Evolutionary conservation across 2,113 vertebrate genomes (phyloP), one percentile per base, ranked within the genome.

Genomic region (Colistium nudipinnis): DNA sequence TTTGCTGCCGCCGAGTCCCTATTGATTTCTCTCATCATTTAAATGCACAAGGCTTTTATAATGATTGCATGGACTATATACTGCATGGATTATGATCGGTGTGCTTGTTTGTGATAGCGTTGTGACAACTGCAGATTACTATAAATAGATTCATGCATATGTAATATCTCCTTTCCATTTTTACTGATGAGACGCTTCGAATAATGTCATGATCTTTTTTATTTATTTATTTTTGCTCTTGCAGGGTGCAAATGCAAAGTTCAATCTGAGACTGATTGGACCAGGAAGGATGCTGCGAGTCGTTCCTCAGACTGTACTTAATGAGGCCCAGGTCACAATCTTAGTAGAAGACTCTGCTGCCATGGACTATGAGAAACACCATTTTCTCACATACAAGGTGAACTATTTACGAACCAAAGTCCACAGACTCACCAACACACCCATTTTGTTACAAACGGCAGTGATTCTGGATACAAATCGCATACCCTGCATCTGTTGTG

Each of bases 181-280:
- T 31, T 31, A 25, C 30, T 45, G 31, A 61, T 65, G 64, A 62
- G 14, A 62, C 3, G 20, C 44, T 52, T 48, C 11, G 33, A 69
- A 44, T 60, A 16, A 54, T 17, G 16, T 55, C 27, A 56, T 63
- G 48, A 39, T 38, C 8, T 62, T 3, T 41, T 16, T 70, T 72
- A 24, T n/a, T n/a, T n/a, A n/a, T n/a, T n/a, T n/a, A n/a, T n/a
- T n/a, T n/a, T n/a, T 78, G 19, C 31, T 55, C 12, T 17, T 64
- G 43, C 82, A 99, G 98, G 98, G 96, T 45, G 93, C 96, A 31
- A 98, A 99, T 88, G 97, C 98, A 74, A 98, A 98, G 86, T 99
- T 99, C 85, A 97, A 95, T 81, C 91, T 99, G 45, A 92, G 87
- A 36, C 91, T 99, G 45, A 92, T 97, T 53, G 97, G 96, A 31